A percentile compares a stretch with the other conserved stretches of the same genome.
phyloP scores from a whole-genome alignment of 1,140 invertebrate species.

The Scylla paramamosain region DNA sequence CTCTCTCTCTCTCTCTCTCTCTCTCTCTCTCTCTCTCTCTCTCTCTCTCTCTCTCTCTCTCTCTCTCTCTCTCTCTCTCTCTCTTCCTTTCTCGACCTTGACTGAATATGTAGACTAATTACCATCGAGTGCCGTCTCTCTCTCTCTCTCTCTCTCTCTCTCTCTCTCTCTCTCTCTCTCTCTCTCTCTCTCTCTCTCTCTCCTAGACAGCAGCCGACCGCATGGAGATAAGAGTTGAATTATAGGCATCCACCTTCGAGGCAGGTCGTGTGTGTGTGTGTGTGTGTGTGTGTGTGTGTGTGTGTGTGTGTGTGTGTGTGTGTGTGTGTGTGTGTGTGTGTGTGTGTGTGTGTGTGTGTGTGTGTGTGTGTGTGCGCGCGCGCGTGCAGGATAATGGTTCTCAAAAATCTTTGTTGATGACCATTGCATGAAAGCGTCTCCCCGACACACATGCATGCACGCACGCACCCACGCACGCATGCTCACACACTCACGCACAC shows the following conservation, averaged over 20 bases:
- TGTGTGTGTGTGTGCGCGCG: too few species aligned
- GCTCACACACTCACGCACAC: background rate
- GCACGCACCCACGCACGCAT: background rate
- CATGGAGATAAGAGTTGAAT: background rate
- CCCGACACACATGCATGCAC: background rate
- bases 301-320: too few species aligned
- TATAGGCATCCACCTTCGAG: background rate
- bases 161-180: constrained; percentile 7
- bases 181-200: background rate
- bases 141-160: background rate
- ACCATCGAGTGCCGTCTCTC: background rate
- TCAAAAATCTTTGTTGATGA: too few species aligned
- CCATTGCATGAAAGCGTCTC: too few species aligned
- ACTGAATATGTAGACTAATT: too few species aligned
- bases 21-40: too few species aligned
- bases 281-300: too few species aligned
- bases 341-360: too few species aligned
- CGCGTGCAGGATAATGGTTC: too few species aligned
- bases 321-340: too few species aligned
- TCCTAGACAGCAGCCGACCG: background rate
- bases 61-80: constrained; percentile 1
- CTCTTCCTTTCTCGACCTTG: background rate
- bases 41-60: too few species aligned
- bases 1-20: background rate
- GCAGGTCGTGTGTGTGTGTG: background rate